Percentiles rank a stretch among this genome's conserved stretches.
phyloP scores from a whole-genome alignment of 1,140 invertebrate genomes.

The Linepithema humile region DNA sequence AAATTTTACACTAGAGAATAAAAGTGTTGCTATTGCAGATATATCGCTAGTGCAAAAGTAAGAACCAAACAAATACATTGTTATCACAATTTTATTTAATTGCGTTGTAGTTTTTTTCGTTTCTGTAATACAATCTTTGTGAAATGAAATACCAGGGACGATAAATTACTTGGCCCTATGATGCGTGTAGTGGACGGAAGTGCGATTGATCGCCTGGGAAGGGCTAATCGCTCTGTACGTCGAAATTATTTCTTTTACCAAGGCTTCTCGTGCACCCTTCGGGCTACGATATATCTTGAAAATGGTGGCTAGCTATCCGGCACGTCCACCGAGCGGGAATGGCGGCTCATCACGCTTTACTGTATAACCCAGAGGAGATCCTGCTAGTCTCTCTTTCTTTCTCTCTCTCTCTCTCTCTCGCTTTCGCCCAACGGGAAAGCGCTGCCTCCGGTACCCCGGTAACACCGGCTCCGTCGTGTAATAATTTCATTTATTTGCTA shows the following conservation, averaged over 20 bases:
- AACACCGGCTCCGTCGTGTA: constrained; percentile 50
- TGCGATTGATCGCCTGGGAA: not conserved
- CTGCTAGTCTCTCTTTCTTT: not conserved
- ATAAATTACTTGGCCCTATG: not conserved
- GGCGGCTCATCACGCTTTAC: constrained; percentile 57
- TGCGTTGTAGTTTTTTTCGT: not conserved
- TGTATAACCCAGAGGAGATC: constrained; percentile 50
- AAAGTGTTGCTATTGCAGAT: not conserved
- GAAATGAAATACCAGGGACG: not conserved
- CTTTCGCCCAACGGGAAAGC: not conserved
- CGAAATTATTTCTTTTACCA: constrained; percentile 43
- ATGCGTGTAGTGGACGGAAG: not conserved
- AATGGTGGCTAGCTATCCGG: constrained; percentile 23
- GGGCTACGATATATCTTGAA: constrained; percentile 29
- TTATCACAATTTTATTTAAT: not conserved
- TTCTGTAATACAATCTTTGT: too few relatives aligned
- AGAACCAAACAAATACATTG: not conserved
- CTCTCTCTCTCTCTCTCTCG: not conserved
- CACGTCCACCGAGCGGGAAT: constrained; percentile 42
- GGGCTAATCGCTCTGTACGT: constrained; percentile 6
- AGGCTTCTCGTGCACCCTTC: not conserved
- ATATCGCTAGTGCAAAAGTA: too few relatives aligned
- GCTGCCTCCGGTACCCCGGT: not conserved
- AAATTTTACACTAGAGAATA: not conserved
- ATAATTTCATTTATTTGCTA: constrained; percentile 74